Base-by-base conservation (phyloP, 2,113 vertebrate species). In the Kryptolebias marmoratus region DNA sequence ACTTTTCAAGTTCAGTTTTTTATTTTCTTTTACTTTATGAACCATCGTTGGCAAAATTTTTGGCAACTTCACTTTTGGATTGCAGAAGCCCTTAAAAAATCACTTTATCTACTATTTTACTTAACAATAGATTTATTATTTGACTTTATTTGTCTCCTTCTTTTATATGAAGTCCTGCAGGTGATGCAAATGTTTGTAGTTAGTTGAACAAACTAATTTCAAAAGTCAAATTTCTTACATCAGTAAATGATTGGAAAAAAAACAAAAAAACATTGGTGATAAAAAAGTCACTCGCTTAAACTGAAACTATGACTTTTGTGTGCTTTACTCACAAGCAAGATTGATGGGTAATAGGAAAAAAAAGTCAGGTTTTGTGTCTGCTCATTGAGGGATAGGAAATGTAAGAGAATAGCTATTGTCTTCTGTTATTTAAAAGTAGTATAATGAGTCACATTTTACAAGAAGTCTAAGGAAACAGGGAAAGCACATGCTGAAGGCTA, bases 371-470 rank as follows among this genome's bases (percentile, higher is more conserved):
- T 60, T 54, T 18, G 66, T 61, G 22, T 47, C 53, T 57, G 11
- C 54, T 73, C 68, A 75, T 80, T 81, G 58, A 77, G 22, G 30
- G 55, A 64, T 31, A 42, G 49, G 27, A 52, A 64, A 59, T 53
- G 49, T 42, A 49, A 11, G 44, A 82, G 52, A 77, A 60, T 27
- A 68, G 42, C 59, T 60, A 64, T 49, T 32, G 2, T 55, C 66
- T 55, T 67, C 63, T 65, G 64, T 78, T 80, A 71, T 75, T 85
- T 75, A 83, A 77, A 14, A 22, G 47, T 71, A 68, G 49, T 65
- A 56, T 61, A 75, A 84, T 79, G 76, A 80, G 60, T 87, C 75
- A 90, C 64, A 84, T 75, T 81, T 78, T 80, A 85, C 77, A 80
- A 72, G 81, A 57, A 50, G 60, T 48, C 30, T 58, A 50, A 53